Evolutionary conservation across 2,113 vertebrate genomes (phyloP).

Genomic region (Solea solea): DNA sequence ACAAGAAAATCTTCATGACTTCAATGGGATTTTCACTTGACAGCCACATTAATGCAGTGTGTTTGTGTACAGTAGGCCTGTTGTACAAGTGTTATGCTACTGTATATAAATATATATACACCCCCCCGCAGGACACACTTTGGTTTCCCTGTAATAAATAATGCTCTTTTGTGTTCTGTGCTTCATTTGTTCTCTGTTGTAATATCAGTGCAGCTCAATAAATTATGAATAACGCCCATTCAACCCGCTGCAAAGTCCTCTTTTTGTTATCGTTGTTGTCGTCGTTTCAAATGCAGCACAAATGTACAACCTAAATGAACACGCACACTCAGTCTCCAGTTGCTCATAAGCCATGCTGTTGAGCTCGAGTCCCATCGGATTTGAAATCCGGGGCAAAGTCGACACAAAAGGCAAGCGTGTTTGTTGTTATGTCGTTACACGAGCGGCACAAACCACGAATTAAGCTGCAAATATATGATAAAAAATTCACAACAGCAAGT

Average conservation of each 20-base stretch:
- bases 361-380: slow-evolving; percentile 15
- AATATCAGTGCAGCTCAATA: slow-evolving; percentile 71
- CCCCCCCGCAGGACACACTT: slow-evolving; percentile 57
- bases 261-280: slow-evolving; percentile 1
- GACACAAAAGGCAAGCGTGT: background rate
- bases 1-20: slow-evolving; percentile 26
- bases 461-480: background rate
- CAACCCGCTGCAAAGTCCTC: slow-evolving; percentile 64
- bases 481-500: background rate
- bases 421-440: background rate
- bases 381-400: slow-evolving; percentile 16
- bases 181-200: slow-evolving; percentile 73
- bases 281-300: slow-evolving; percentile 36
- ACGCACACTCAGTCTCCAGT: background rate
- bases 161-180: slow-evolving; percentile 74
- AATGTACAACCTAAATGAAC: slow-evolving; percentile 14
- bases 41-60: slow-evolving; percentile 37
- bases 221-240: slow-evolving; percentile 69
- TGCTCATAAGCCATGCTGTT: slow-evolving; percentile 15
- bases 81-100: slow-evolving; percentile 44
- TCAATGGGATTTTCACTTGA: slow-evolving; percentile 51
- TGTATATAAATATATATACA: slow-evolving; percentile 20
- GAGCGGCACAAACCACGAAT: slow-evolving; percentile 1
- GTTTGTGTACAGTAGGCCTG: slow-evolving; percentile 59
- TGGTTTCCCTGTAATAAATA: slow-evolving; percentile 75